These are phyloP conservation scores for Danionella dracula DNA, from an alignment of 2,797 vertebrate genomes.

Conservation along the genomic window DNA sequence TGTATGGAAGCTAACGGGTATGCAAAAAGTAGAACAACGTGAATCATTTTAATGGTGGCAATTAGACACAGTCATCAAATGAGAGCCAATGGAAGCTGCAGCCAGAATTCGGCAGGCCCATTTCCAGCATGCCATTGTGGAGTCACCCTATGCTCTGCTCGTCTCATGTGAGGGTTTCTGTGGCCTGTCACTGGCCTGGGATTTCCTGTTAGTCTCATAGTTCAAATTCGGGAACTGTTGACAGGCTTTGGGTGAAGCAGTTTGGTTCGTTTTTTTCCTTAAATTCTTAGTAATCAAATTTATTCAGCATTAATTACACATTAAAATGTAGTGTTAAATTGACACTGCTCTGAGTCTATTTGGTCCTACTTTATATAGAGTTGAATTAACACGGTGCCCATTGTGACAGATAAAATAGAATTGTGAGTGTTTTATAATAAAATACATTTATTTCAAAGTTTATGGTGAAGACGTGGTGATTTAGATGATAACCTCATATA, in stretches of 20 bases:
- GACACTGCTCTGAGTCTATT: too few species aligned
- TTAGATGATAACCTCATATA: too few species aligned
- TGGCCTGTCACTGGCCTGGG: constrained; percentile 44
- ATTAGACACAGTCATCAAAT: constrained; percentile 80
- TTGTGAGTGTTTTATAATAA: too few species aligned
- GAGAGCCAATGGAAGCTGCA: constrained; percentile 59
- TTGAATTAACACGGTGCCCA: too few species aligned
- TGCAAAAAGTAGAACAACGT: constrained; percentile 79
- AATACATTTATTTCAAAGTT: too few species aligned
- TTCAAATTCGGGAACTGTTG: background rate
- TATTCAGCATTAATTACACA: too few species aligned
- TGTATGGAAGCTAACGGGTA: constrained; percentile 60
- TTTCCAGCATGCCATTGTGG: constrained; percentile 73
- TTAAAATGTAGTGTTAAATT: too few species aligned
- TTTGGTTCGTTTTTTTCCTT: too few species aligned
- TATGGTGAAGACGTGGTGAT: too few species aligned
- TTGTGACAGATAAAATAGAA: too few species aligned
- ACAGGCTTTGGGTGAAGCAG: background rate
- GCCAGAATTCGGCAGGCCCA: constrained; percentile 68
- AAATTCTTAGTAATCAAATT: too few species aligned
- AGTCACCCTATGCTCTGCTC: constrained; percentile 52
- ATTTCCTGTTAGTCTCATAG: constrained; percentile 20
- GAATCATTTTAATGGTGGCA: constrained; percentile 87
- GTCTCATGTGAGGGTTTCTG: constrained; percentile 53
- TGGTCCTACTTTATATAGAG: too few species aligned